These are phyloP conservation scores for Monopterus albus DNA, from an alignment of 2,113 vertebrate species.

Conservation along the genomic window DNA sequence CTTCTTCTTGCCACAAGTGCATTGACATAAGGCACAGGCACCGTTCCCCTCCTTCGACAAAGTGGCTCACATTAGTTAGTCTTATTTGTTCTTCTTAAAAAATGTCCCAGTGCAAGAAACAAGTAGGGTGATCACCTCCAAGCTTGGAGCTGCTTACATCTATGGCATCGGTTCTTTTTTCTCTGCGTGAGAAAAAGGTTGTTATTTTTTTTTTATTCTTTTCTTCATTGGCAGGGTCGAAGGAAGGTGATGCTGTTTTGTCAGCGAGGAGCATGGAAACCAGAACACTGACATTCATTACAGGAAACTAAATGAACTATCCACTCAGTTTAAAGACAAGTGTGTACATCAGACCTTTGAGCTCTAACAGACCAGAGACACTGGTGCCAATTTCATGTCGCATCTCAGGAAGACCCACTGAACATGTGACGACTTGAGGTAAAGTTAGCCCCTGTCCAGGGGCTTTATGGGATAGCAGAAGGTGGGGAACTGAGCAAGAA, in stretches of 20 bases:
- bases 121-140: constrained; percentile 86
- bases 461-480: too few species aligned
- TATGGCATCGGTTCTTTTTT: background rate
- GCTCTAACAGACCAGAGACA: too few species aligned
- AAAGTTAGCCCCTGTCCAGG: too few species aligned
- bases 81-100: constrained; percentile 30
- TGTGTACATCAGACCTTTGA: too few species aligned
- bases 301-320: background rate
- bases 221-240: too few species aligned
- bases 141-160: background rate
- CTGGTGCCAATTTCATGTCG: constrained; percentile 3
- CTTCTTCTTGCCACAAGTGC: constrained; percentile 98
- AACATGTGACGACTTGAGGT: too few species aligned
- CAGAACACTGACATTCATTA: background rate
- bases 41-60: constrained; percentile 93
- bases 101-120: constrained; percentile 88
- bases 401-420: background rate
- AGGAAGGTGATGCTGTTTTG: background rate
- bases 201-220: too few species aligned
- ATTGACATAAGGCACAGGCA: constrained; percentile 99
- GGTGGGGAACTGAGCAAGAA: too few species aligned
- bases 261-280: background rate
- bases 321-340: too few species aligned
- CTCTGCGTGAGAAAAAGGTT: too few species aligned
- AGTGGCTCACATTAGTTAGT: constrained; percentile 85